Evolutionary conservation across 2,113 vertebrate genomes (phyloP), one percentile per base, ranked within the genome.

Genomic region (Coptodon bakossiorum): DNA sequence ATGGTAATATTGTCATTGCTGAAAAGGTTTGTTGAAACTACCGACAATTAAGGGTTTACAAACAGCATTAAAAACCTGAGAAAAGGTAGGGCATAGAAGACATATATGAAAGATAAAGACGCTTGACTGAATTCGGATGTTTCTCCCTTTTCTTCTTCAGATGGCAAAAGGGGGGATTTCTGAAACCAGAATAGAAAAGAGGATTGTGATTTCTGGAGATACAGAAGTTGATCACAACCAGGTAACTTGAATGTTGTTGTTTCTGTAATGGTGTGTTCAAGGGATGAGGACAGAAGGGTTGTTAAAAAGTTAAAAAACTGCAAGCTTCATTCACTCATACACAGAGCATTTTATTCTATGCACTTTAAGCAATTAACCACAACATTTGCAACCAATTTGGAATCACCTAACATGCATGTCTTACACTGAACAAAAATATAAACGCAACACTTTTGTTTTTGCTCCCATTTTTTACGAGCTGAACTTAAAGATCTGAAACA

Each of bases 191-290:
- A 98, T 99, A 16, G 99, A 99, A 94, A 99, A 99, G 91, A 96
- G 98, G 89, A 99, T 99, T 57, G 98, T 99, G 78, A 99, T 99
- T 94, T 99, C 98, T 2, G 99, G 98, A 91, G 98, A 99, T 82
- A 97, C 98, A 5, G 98, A 99, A 84, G 97, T 98, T 7, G 98
- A 99, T 90, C 98, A 98, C 3, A 98, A 99, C 91, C 81, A 96
- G 95, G 95, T 95, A 89, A 13, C 16, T 6, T 27, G 5, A 52
- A 19, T 45, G 22, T 16, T 5, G 1, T 24, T 52, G 31, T 36
- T n/a, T 52, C 38, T 27, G 5, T 8, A 50, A 5, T 1, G 45
- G 12, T 6, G 3, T 78, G 43, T 10, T 27, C 61, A 45, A 71
- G 27, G 6, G 38, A 43, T 24, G n/a, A 27, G 27, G 40, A 29